Evolutionary conservation across 1,140 invertebrate genomes (phyloP), one percentile per base, ranked within the genome.

Genomic region (Amphibalanus amphitrite): DNA sequence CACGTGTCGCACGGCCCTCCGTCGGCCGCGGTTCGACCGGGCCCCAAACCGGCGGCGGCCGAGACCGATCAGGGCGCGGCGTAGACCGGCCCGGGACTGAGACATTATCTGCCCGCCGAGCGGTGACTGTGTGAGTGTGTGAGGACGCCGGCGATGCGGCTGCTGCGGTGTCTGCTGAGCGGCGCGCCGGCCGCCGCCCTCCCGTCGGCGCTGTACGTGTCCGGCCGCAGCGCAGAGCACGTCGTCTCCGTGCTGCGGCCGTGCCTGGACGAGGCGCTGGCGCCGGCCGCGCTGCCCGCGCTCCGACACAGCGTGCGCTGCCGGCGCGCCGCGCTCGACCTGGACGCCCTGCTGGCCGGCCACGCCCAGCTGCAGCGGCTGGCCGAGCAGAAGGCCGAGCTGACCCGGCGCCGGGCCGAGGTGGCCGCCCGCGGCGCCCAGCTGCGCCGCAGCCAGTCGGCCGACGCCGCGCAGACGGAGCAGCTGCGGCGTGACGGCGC

Each of bases 231-330:
- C 47, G 47, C 47, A 3, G 47, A 59, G 13, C 47, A 20, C 17
- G 47, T 59, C 47, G 47, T 59, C 47, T 59, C 47, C 47, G 47
- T 59, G 47, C 47, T 59, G 47, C 47, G 47, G 47, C 47, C 47
- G 47, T 59, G 47, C 17, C 47, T 59, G 13, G 47, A 59, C 47
- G 47, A 59, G 13, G 47, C 47, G 47, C 47, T 59, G 47, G 13
- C 3, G 47, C 20, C 47, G 10, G 47, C 47, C 13, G 10, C 10
- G 10, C 13, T 23, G 47, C 13, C 10, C 6, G 6, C 47, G 47
- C 47, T 59, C 13, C 47, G 47, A 3, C 10, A 59, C 13, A 59
- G 47, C 47, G 6, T 59, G 17, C 47, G 47, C 17, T 20, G 17
- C 47, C 47, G 47, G 10, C 13, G 47, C 47, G 10, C 13, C 13